A percentile compares a stretch with the other conserved stretches of the same genome.
phyloP scores from a whole-genome alignment of 2,797 vertebrate species.

The Sebastolobus alascanus region DNA sequence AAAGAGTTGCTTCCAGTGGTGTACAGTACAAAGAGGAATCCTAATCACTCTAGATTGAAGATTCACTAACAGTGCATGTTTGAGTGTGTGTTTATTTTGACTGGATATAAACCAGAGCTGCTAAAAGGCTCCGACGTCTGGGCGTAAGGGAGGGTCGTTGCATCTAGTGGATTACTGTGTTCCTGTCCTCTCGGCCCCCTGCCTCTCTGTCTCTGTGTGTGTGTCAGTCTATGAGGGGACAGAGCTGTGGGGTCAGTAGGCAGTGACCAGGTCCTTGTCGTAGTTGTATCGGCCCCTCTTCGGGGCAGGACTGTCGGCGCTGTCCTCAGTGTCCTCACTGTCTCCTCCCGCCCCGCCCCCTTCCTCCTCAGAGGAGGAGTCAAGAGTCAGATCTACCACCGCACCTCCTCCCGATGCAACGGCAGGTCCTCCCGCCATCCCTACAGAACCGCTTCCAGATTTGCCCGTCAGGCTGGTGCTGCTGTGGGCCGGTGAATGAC shows the following conservation, averaged over 20 bases:
- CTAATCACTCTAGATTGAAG: slow-evolving; percentile 77
- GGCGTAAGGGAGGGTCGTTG: slow-evolving; percentile 61
- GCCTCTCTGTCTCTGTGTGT: slow-evolving; percentile 69
- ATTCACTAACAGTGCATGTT: slow-evolving; percentile 77
- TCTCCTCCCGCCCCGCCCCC: slow-evolving; percentile 92
- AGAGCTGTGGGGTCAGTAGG: slow-evolving; percentile 90
- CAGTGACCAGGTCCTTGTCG: slow-evolving; percentile 96
- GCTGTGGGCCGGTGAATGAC: slow-evolving; percentile 89
- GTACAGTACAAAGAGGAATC: slow-evolving; percentile 79
- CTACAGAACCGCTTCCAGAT: slow-evolving; percentile 82
- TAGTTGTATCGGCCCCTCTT: slow-evolving; percentile 95
- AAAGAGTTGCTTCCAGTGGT: slow-evolving; percentile 79
- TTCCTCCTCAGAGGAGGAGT: slow-evolving; percentile 94
- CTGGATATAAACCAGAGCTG: slow-evolving; percentile 67
- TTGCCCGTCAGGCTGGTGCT: slow-evolving; percentile 86
- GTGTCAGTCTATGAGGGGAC: slow-evolving; percentile 79
- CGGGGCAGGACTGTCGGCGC: slow-evolving; percentile 90
- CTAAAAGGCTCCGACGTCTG: slow-evolving; percentile 75
- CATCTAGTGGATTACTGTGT: slow-evolving; percentile 76
- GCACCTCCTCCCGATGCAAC: slow-evolving; percentile 79
- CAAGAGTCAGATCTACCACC: slow-evolving; percentile 97
- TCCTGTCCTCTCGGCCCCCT: slow-evolving; percentile 79
- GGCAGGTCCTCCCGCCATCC: slow-evolving; percentile 74
- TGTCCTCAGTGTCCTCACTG: slow-evolving; percentile 96
- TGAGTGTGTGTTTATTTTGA: slow-evolving; percentile 71